Conservation (phyloP, 2,797 vertebrate species). For the Sparus aurata region DNA sequence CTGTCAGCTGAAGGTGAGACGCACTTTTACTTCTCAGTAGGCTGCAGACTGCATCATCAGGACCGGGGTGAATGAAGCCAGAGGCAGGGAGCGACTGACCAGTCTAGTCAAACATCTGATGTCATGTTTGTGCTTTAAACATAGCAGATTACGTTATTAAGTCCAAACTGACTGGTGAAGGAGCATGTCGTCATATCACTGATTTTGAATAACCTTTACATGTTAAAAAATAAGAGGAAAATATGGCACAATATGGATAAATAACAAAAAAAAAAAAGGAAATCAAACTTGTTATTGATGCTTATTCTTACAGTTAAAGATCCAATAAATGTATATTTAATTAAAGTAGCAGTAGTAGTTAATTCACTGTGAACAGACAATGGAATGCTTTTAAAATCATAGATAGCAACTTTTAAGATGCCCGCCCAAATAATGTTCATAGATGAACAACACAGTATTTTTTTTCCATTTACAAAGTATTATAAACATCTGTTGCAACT, state of each 20-base stretch:
- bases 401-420: too few species aligned
- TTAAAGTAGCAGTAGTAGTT: too few species aligned
- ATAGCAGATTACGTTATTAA: background rate
- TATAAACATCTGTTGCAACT: too few species aligned
- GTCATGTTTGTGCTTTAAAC: background rate
- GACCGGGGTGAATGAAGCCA: background rate
- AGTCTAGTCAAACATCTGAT: background rate
- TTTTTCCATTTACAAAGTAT: too few species aligned
- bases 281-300: background rate
- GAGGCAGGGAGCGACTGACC: background rate
- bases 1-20: constrained; percentile 54
- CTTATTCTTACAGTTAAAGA: too few species aligned
- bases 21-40: background rate
- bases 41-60: background rate
- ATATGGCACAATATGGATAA: background rate
- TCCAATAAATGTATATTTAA: too few species aligned
- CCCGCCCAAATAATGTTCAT: too few species aligned
- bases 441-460: too few species aligned
- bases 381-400: too few species aligned
- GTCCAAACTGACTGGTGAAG: background rate
- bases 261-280: background rate
- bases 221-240: background rate
- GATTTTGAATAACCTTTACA: background rate
- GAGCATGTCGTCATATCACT: too few species aligned
- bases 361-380: too few species aligned